These are phyloP conservation scores for Nyctalus aviator DNA, from an alignment of 2,797 vertebrate genomes.

Conservation along the genomic window DNA sequence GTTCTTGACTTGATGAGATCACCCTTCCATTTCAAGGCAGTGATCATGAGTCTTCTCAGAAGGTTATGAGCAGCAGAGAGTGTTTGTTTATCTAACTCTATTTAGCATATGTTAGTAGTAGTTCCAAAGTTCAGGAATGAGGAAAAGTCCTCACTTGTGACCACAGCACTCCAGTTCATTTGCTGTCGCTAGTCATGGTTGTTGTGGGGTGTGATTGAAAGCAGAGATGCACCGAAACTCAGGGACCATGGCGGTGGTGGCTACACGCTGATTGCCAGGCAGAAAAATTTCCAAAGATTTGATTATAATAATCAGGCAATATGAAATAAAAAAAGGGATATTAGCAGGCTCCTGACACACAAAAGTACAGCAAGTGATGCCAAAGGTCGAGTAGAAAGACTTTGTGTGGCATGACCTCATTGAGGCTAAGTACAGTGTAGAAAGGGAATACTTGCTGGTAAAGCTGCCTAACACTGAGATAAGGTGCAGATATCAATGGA, in stretches of 20 bases:
- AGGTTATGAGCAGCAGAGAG: not conserved
- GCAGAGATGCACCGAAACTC: not conserved
- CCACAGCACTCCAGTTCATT: too few relatives aligned
- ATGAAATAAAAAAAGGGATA: not conserved
- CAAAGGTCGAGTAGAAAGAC: not conserved
- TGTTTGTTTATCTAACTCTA: not conserved
- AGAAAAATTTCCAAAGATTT: not conserved
- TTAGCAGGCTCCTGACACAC: not conserved
- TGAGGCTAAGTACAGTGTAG: not conserved
- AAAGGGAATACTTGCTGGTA: not conserved
- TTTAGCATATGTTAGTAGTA: not conserved
- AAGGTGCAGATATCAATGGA: not conserved
- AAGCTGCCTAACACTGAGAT: not conserved
- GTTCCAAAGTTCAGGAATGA: not conserved
- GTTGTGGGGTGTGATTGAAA: not conserved
- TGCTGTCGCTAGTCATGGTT: not conserved
- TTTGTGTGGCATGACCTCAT: not conserved
- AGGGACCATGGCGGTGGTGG: not conserved
- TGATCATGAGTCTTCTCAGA: not conserved
- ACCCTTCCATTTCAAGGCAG: not conserved
- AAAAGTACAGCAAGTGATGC: not conserved
- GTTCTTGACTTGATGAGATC: not conserved
- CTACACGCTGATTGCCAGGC: not conserved
- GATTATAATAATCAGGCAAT: not conserved
- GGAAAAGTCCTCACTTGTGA: not conserved